These are phyloP conservation scores for Phyto melanocephala DNA, from an alignment of 2,888 invertebrate species.

Conservation along the genomic window DNA sequence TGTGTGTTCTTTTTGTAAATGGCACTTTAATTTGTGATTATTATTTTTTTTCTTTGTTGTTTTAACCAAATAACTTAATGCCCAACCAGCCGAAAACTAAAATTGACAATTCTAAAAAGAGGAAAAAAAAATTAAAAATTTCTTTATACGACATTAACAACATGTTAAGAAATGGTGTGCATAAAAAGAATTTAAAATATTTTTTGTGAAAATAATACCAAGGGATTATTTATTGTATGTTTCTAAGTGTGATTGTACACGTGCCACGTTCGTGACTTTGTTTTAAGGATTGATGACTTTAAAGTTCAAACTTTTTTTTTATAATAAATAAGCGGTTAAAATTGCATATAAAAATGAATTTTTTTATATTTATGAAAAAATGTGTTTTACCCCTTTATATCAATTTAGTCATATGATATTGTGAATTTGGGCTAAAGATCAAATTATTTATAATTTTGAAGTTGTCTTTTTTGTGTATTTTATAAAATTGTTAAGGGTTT, in stretches of 20 bases:
- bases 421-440: neutral
- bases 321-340: slow-evolving; percentile 21
- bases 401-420: slow-evolving; percentile 35
- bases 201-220: slow-evolving; percentile 34
- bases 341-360: neutral
- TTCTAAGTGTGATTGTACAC: slow-evolving; percentile 23
- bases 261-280: slow-evolving; percentile 55
- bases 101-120: neutral
- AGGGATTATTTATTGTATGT: neutral
- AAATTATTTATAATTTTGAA: neutral
- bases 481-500: neutral
- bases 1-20: slow-evolving; percentile 11
- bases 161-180: slow-evolving; percentile 6
- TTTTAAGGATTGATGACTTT: slow-evolving; percentile 46
- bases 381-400: slow-evolving; percentile 29
- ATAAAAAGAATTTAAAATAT: slow-evolving; percentile 1
- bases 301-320: slow-evolving; percentile 19
- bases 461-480: neutral
- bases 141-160: slow-evolving; percentile 29
- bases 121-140: neutral
- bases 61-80: slow-evolving; percentile 45
- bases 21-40: slow-evolving; percentile 16
- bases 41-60: slow-evolving; percentile 7
- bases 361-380: neutral
- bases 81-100: slow-evolving; percentile 32